A percentile compares a stretch with the other conserved stretches of the same genome.
Evolutionary conservation across 2,888 invertebrate genomes (phyloP).

Genomic region (Tinea pellionella): DNA sequence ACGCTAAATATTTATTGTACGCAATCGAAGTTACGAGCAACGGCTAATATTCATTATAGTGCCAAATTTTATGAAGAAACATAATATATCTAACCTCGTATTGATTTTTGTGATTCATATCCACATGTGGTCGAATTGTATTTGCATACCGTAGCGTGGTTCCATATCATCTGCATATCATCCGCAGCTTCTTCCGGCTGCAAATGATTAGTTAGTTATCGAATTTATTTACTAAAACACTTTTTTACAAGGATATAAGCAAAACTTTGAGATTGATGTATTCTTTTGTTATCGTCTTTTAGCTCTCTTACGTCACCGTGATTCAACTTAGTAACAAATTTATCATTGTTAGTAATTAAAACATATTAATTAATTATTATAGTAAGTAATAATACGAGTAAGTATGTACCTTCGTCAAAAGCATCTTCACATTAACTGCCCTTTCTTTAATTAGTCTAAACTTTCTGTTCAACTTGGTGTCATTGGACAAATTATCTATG

Average conservation of each 20-base stretch:
- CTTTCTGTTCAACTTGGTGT: conserved; percentile 40
- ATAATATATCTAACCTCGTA: conserved; percentile 44
- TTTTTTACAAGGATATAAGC: too few relatives aligned
- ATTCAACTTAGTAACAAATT: too few relatives aligned
- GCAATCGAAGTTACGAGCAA: too few relatives aligned
- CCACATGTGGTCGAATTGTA: conserved; percentile 40
- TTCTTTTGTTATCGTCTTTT: too few relatives aligned
- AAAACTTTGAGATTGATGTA: too few relatives aligned
- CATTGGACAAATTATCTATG: conserved; percentile 28
- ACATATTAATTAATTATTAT: too few relatives aligned
- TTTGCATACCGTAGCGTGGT: conserved; percentile 51
- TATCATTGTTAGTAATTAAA: too few relatives aligned
- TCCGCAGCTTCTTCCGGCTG: conserved; percentile 62
- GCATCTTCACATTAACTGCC: conserved; percentile 57
- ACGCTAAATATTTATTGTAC: too few relatives aligned
- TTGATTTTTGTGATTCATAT: conserved; percentile 42
- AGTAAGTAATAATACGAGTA: too few relatives aligned
- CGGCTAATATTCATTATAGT: neutral
- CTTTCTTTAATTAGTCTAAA: conserved; percentile 53
- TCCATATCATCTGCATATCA: conserved; percentile 60
- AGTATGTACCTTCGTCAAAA: conserved; percentile 41
- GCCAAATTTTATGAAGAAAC: neutral
- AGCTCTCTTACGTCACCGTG: too few relatives aligned
- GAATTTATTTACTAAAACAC: too few relatives aligned
- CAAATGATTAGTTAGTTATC: conserved; percentile 18